These are phyloP conservation scores for Eulemur rubriventer DNA, from an alignment of 2,797 vertebrate genomes.

Conservation along the genomic window DNA sequence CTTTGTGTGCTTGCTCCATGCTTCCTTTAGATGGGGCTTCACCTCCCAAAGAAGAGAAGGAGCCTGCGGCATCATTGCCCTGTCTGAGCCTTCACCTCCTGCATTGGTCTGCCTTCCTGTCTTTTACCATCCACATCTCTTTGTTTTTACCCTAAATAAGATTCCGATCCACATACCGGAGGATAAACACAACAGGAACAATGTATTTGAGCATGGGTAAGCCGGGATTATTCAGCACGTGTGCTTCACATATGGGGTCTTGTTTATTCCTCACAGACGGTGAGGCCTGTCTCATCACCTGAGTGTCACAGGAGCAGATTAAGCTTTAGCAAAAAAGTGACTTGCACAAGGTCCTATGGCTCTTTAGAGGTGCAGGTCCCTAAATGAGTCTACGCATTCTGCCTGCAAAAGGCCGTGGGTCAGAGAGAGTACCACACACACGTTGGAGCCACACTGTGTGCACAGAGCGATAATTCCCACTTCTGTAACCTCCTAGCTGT, in stretches of 20 bases:
- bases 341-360: neutral
- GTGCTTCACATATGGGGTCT: rapidly evolving
- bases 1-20: rapidly evolving
- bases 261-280: neutral
- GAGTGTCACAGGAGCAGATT: rapidly evolving
- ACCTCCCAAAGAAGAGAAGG: neutral
- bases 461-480: neutral
- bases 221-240: rapidly evolving
- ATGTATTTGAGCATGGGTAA: rapidly evolving
- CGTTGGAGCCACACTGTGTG: rapidly evolving
- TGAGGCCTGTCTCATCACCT: neutral
- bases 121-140: rapidly evolving
- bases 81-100: no score
- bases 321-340: neutral
- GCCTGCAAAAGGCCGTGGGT: neutral
- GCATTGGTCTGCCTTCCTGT: rapidly evolving
- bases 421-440: rapidly evolving
- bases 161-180: neutral
- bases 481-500: neutral
- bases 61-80: no score
- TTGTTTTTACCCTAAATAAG: neutral
- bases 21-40: neutral
- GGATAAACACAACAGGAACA: no score
- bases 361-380: neutral
- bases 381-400: rapidly evolving